phyloP scores from a whole-genome alignment of 2,113 vertebrate genomes.

The Forbesichthys agassizii region DNA sequence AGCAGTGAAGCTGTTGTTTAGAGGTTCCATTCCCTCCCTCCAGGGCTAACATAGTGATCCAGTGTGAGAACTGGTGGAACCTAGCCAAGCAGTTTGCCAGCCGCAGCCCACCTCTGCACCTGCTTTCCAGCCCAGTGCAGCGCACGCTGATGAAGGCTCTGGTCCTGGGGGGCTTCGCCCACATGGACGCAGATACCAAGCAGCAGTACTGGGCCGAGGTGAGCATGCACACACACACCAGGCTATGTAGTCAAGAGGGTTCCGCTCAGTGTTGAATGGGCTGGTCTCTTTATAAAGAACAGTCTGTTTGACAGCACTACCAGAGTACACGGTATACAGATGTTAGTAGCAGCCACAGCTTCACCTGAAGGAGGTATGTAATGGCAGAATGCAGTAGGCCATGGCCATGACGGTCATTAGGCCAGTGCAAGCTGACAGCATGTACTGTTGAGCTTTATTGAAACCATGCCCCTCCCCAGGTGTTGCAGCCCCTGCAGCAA shows the following conservation, averaged over 20 bases:
- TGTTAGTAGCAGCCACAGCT: too few species aligned
- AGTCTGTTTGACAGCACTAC: too few species aligned
- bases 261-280: too few species aligned
- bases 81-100: conserved; percentile 96
- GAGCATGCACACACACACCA: conserved; percentile 35
- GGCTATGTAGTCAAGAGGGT: too few species aligned
- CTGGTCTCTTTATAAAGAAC: too few species aligned
- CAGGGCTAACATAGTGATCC: conserved; percentile 96
- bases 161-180: conserved; percentile 95
- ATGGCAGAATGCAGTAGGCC: too few species aligned
- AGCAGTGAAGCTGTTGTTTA: not conserved
- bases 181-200: conserved; percentile 96
- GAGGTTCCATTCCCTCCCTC: not conserved
- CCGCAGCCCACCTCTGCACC: conserved; percentile 91
- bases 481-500: conserved; percentile 96
- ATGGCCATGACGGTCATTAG: too few species aligned
- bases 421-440: too few species aligned
- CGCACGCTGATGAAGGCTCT: conserved; percentile 96
- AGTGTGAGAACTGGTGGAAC: conserved; percentile 99
- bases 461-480: conserved; percentile 69
- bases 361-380: too few species aligned
- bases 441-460: too few species aligned
- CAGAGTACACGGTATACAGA: too few species aligned
- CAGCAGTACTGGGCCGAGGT: conserved; percentile 99
- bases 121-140: conserved; percentile 94